A percentile compares a stretch with the other conserved stretches of the same genome.
Conservation (phyloP, 2,888 invertebrate genomes). For the Cephus runcator region DNA sequence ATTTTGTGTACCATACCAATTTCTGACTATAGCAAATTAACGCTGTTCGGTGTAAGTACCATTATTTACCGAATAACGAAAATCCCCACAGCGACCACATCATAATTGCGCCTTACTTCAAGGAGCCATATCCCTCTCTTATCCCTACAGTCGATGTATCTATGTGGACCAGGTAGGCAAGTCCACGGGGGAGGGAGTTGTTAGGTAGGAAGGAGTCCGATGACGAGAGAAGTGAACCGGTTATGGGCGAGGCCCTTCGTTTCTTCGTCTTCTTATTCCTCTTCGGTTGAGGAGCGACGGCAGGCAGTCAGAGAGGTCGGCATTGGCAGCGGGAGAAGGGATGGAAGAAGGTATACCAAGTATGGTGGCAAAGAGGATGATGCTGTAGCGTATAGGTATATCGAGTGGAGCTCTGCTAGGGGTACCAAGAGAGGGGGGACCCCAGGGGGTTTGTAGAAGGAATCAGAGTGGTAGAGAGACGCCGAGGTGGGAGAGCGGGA, state of each 20-base stretch:
- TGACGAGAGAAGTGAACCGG: slow-evolving; percentile 58
- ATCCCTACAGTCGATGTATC: slow-evolving; percentile 13
- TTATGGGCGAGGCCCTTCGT: slow-evolving; percentile 65
- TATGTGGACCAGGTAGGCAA: slow-evolving; percentile 39
- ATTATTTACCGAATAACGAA: not conserved
- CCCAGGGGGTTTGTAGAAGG: slow-evolving; percentile 13
- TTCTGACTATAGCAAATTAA: not conserved
- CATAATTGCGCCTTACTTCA: not conserved
- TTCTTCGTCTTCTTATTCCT: slow-evolving; percentile 49
- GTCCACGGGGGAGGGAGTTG: slow-evolving; percentile 11
- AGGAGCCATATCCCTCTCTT: not conserved
- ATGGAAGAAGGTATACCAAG: slow-evolving; percentile 52
- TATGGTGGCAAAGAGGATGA: slow-evolving; percentile 62
- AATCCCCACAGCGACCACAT: not conserved
- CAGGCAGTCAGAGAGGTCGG: slow-evolving; percentile 11
- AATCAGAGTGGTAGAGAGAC: slow-evolving; percentile 7
- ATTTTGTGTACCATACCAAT: not conserved
- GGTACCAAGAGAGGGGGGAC: slow-evolving; percentile 17
- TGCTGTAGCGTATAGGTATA: slow-evolving; percentile 40
- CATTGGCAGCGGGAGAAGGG: not conserved
- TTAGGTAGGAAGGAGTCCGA: slow-evolving; percentile 31
- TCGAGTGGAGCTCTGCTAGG: slow-evolving; percentile 29
- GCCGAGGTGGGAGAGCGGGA: slow-evolving; percentile 12
- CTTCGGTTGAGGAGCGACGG: slow-evolving; percentile 22
- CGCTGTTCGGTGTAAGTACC: no score